Percentiles rank a stretch among this genome's conserved stretches.
phyloP scores from a whole-genome alignment of 2,113 vertebrate species.

The Colaptes auratus region DNA sequence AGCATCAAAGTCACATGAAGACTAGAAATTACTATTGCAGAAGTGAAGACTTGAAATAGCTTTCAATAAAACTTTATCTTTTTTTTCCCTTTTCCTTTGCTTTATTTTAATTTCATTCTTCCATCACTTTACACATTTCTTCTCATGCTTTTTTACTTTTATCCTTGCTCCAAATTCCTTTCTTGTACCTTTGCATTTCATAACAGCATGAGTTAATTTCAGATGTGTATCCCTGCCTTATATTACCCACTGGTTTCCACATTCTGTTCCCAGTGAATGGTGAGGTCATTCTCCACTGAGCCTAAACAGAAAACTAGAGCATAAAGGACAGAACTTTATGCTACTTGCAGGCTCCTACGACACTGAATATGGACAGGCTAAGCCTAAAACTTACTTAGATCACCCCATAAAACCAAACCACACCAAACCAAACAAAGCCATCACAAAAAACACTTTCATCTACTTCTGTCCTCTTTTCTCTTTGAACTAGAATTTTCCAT shows the following conservation, averaged over 20 bases:
- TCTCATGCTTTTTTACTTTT: neutral
- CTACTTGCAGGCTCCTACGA: neutral
- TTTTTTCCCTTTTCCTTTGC: neutral
- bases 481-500: neutral
- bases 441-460: no score
- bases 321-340: neutral
- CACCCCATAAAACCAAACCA: neutral
- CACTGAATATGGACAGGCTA: neutral
- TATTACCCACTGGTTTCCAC: neutral
- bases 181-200: neutral
- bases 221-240: rapidly evolving
- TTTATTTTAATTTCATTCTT: neutral
- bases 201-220: neutral
- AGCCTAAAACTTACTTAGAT: neutral
- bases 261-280: neutral
- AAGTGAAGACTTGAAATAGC: neutral
- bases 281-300: neutral
- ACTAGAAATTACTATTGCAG: neutral
- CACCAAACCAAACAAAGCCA: neutral
- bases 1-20: neutral
- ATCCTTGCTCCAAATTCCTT: neutral
- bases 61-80: neutral
- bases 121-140: neutral
- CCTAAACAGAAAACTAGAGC: neutral
- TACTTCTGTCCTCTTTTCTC: neutral